Percentiles rank a stretch among this genome's conserved stretches.
Evolutionary conservation across 2,888 invertebrate genomes (phyloP).

Genomic region (Hyposoter didymator): DNA sequence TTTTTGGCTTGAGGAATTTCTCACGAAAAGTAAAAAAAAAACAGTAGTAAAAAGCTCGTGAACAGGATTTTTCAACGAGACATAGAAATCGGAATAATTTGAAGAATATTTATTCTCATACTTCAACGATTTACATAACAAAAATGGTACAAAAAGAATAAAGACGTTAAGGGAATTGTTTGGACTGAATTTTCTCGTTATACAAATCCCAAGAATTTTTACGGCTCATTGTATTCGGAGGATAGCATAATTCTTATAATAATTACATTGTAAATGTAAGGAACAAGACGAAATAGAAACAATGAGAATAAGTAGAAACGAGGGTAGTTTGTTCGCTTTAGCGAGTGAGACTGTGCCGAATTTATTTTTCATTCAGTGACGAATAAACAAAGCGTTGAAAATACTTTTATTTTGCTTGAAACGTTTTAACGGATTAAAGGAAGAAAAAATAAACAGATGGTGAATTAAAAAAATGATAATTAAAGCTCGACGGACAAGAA

Average conservation of each 20-base stretch:
- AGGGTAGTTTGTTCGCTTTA: background rate
- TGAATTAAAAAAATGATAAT: slow-evolving; percentile 61
- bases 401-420: slow-evolving; percentile 34
- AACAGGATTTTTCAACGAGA: background rate
- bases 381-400: slow-evolving; percentile 46
- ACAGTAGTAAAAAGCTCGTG: background rate
- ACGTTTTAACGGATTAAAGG: slow-evolving; percentile 46
- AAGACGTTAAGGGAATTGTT: background rate
- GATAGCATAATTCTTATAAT: background rate
- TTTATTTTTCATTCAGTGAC: slow-evolving; percentile 21
- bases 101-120: slow-evolving; percentile 9
- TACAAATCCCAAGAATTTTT: background rate
- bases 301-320: background rate
- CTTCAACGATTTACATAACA: background rate
- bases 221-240: background rate
- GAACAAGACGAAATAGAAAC: background rate
- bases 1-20: background rate
- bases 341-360: slow-evolving; percentile 12
- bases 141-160: slow-evolving; percentile 6
- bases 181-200: background rate
- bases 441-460: slow-evolving; percentile 21
- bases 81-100: background rate
- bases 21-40: background rate
- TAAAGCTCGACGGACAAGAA: slow-evolving; percentile 60
- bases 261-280: slow-evolving; percentile 1